Evolutionary conservation across 2,113 vertebrate genomes (phyloP).

Genomic region (Hydrolagus affinis): DNA sequence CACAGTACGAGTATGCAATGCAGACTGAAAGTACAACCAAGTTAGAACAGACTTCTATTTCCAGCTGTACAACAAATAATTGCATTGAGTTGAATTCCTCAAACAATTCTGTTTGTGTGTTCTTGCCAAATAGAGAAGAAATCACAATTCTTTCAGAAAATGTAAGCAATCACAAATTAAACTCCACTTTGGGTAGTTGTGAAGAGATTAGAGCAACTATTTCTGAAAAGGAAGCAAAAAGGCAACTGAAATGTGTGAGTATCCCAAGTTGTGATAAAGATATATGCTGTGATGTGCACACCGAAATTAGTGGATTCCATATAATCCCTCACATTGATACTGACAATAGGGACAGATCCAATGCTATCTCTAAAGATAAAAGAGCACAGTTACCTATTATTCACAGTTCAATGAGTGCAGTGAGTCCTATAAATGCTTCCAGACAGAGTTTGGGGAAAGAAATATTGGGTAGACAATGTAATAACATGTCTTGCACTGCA

Average conservation of each 20-base stretch:
- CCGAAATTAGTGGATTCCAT: background rate
- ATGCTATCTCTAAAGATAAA: background rate
- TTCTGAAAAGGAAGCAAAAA: constrained; percentile 2
- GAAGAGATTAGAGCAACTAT: background rate
- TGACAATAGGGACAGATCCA: background rate
- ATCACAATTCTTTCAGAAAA: constrained; percentile 7
- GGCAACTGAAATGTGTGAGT: background rate
- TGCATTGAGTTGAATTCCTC: background rate
- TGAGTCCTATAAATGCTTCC: background rate
- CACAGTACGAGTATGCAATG: background rate
- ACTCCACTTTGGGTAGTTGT: background rate
- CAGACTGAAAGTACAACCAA: background rate
- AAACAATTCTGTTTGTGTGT: background rate
- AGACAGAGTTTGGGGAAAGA: background rate
- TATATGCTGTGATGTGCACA: background rate
- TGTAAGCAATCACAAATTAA: background rate
- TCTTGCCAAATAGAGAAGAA: background rate
- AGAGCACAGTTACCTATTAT: background rate
- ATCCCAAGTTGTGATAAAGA: background rate
- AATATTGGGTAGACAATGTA: background rate
- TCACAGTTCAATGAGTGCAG: background rate
- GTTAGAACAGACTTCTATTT: background rate
- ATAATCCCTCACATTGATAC: background rate
- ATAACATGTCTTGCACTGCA: background rate
- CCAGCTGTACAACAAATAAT: too few relatives aligned